Base-by-base conservation (phyloP, 2,113 vertebrate genomes). In the Diglossa brunneiventris region DNA sequence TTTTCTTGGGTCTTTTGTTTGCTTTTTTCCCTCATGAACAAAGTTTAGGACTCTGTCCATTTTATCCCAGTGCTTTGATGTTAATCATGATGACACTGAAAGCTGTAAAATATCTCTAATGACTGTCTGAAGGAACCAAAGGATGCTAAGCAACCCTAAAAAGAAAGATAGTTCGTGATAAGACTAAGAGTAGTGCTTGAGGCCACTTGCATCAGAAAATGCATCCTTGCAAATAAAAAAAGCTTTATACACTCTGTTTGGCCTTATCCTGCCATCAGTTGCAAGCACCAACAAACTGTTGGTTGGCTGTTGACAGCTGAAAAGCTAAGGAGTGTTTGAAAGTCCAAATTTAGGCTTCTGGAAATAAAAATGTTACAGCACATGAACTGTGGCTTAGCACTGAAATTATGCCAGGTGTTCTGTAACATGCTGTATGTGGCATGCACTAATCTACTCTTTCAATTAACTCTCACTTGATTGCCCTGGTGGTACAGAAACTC, bases 61-160 rank as follows among this genome's bases (percentile, higher is more conserved):
- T 41, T 41, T 41, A 14, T 41, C 15, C 15, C 41, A 41, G 41
- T 15, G 41, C 41, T 41, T 41, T 41, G 41, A 41, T 41, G 41
- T 41, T 41, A 41, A 41, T 55, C 27, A 27, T 8, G 17, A 49
- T 20, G 22, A 33, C 5, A 41, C 27, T 41, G 26, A 69, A 90
- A 82, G 30, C 47, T 61, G 37, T 68, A 58, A 81, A 74, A 44
- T 1, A 18, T 21, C 31, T 91, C 67, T 50, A 62, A 58, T 18
- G 55, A 35, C 59, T 53, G 35, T 30, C 56, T 83, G 56, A 77
- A 81, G 64, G 35, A 83, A 46, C 19, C 47, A 66, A 66, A 13
- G 20, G 49, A 42, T 2, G 2, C 31, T 37, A 22, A 10, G 37
- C 0, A 0, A 37, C 15, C 13, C 37, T 68, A 58, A 61, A 72